Conservation (phyloP, 2,888 invertebrate genomes). For the Chouioia cunea region DNA sequence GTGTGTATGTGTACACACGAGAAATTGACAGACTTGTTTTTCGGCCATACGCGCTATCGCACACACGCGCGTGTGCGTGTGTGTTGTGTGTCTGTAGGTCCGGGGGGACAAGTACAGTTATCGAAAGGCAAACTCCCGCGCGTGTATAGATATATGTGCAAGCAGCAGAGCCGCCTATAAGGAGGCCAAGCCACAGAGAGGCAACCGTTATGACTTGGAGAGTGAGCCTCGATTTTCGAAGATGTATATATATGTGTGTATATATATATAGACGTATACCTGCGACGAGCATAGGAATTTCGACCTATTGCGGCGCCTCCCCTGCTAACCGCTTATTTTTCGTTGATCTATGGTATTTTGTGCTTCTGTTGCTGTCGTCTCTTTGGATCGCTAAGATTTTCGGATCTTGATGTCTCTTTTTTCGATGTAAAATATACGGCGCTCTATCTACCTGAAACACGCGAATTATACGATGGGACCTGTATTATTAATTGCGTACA, state of each 20-base stretch:
- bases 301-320: not conserved
- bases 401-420: no score
- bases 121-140: constrained; percentile 25
- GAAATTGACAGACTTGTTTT: constrained; percentile 14
- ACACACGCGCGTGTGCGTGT: not conserved
- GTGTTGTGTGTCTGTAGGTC: not conserved
- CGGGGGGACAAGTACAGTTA: constrained; percentile 36
- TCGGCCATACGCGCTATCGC: constrained; percentile 9
- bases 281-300: constrained; percentile 1
- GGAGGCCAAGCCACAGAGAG: constrained; percentile 27
- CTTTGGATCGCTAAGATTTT: no score
- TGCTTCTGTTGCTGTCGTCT: no score
- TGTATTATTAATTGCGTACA: no score
- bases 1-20: no score
- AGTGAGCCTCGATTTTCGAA: not conserved
- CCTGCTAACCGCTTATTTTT: not conserved
- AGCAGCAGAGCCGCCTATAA: constrained; percentile 1
- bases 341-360: no score
- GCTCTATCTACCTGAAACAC: no score
- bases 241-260: not conserved
- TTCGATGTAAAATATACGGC: no score
- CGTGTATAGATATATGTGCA: not conserved
- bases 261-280: no score
- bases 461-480: no score
- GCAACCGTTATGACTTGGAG: constrained; percentile 30